phyloP scores from a whole-genome alignment of 2,797 vertebrate genomes.

The Clangula hyemalis region DNA sequence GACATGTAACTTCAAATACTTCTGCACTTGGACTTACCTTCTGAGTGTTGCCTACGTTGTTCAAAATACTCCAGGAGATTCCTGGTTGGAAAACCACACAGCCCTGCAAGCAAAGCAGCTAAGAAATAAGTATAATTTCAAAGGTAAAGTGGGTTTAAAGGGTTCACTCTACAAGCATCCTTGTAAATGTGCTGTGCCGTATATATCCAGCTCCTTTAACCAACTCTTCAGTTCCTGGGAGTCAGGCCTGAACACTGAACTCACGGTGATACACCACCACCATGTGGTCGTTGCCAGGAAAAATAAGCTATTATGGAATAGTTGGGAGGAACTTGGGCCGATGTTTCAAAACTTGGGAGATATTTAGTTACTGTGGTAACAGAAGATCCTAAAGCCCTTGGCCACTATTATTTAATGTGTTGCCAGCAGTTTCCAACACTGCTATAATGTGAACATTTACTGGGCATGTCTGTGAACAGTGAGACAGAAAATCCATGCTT shows the following conservation, averaged over 20 bases:
- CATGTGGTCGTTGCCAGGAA: conserved; percentile 44
- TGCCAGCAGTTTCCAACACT: background rate
- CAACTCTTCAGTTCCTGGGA: background rate
- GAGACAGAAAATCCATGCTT: background rate
- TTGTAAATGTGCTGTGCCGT: background rate
- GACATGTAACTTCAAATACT: background rate
- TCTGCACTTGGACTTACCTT: background rate
- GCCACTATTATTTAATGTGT: background rate
- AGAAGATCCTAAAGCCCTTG: background rate
- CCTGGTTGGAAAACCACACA: background rate
- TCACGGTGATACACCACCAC: conserved; percentile 46
- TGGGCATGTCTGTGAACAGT: fast-evolving
- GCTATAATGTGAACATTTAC: fast-evolving
- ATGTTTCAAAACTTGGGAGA: background rate
- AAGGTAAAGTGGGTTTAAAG: background rate
- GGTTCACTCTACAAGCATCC: background rate
- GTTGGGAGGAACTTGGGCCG: background rate
- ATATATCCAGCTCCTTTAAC: background rate
- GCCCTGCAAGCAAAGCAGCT: background rate
- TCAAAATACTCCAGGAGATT: background rate
- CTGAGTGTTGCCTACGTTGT: background rate
- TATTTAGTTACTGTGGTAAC: background rate
- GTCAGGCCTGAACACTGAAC: background rate
- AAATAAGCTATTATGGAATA: background rate
- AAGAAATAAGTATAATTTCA: background rate